phyloP scores from a whole-genome alignment of 2,113 vertebrate genomes.

The Protobothrops mucrosquamatus region DNA sequence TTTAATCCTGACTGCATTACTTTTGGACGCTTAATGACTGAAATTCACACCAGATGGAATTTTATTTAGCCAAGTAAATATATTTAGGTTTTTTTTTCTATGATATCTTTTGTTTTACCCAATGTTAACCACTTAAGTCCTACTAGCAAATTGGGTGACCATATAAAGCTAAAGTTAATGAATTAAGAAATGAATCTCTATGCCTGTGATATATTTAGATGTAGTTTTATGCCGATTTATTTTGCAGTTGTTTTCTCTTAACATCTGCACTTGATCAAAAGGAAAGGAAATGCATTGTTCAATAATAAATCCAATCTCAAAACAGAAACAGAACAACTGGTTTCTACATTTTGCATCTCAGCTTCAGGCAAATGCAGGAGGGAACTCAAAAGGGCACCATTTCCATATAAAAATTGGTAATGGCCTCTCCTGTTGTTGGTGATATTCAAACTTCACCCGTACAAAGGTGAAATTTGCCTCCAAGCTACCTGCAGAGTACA shows the following conservation, averaged over 20 bases:
- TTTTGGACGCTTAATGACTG: background rate
- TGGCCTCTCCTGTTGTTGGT: background rate
- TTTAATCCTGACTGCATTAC: background rate
- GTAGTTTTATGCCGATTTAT: background rate
- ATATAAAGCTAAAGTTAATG: background rate
- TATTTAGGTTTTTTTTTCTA: background rate
- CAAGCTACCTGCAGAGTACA: background rate
- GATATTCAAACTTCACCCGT: background rate
- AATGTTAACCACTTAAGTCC: background rate
- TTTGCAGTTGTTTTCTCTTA: background rate
- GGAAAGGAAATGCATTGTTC: background rate
- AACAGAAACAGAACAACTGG: background rate
- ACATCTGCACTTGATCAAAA: background rate
- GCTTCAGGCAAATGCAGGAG: constrained; percentile 12
- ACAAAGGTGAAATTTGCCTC: background rate
- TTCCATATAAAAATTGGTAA: background rate
- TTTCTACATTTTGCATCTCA: background rate
- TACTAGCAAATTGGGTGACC: background rate
- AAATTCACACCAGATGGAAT: background rate
- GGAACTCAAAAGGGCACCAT: background rate
- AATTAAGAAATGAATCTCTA: background rate
- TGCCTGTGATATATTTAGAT: background rate
- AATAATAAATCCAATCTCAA: background rate
- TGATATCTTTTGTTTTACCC: background rate
- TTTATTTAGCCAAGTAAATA: background rate